Evolutionary conservation across 2,888 invertebrate genomes (phyloP), one percentile per base, ranked within the genome.

Genomic region (Holacanthella duospinosa): DNA sequence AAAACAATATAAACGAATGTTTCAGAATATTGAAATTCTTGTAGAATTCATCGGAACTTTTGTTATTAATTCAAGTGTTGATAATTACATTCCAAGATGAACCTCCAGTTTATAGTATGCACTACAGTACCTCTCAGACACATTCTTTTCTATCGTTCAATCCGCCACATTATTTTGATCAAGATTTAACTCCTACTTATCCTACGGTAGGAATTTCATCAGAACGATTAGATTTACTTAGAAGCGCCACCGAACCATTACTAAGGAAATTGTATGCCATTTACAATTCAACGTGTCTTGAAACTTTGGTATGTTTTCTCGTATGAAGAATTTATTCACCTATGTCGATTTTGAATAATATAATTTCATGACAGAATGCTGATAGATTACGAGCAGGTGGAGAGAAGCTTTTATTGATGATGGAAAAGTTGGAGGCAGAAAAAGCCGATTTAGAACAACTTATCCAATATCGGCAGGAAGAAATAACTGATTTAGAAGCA

Each of bases 41-140:
- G 27, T 64, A 67, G 66, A 59, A 36, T 25, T 43, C 84, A 12
- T 95, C 96, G 6, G 94, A 95, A 77, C 79, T 99, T 69, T 78
- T 88, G 62, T 88, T 89, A 55, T 81, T 99, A 26, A 87, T 99
- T 74, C 90, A 93, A 81, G 85, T 93, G 63, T 89, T 95, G 87
- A 86, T 88, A 68, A 83, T 87, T 64, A 89, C 90, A 1, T 99
- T 99, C 81, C 93, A 95, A 43, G 95, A 97, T 70, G 83, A 88
- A 73, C 96, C 96, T 62, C 99, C 99, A 1, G 95, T 99, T 3
- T 92, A 87, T 79, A 83, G 91, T 0, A 87, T 65, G 62, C 66
- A 61, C 57, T 66, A 43, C 21, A 48, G 48, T 21, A 9, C 21
- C 21, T 21, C 48, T 21, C 48, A 48, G n/a, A 6, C 36, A 36